Evolutionary conservation across 2,888 invertebrate genomes (phyloP), one percentile per base, ranked within the genome.

Genomic region (Opisthograptis luteolata): DNA sequence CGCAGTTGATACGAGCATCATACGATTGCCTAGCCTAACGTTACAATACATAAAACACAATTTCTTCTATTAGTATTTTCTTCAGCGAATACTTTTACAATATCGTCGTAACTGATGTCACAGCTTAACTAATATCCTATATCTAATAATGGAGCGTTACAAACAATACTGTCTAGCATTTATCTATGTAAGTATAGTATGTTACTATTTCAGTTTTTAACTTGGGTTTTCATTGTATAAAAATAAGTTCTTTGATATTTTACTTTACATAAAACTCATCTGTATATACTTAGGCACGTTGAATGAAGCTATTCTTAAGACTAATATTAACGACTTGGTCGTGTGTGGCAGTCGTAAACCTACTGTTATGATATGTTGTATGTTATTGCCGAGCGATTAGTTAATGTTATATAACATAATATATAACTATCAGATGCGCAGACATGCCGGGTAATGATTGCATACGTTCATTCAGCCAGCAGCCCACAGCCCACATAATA

Each of bases 331-430:
- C 84, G 84, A 83, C 78, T 71, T 71, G 53, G 76, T 80, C 78
- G 76, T 73, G 60, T 68, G 66, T 67, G 62, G 65, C 71, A 73
- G 66, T 64, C 73, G 60, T 75, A 64, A 70, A 70, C 68, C 76
- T 81, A 78, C 68, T 64, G 74, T 73, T 64, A 73, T 85, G 87
- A 88, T 89, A 88, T 88, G 87, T 88, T 77, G 55, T 71, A 42
- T 30, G 39, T 83, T 84, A 85, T 87, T 87, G 86, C 87, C 74
- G 74, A 73, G 72, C 62, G 66, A 64, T 68, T 50, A 53, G 43
- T 55, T 58, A 55, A 64, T 46, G 55, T 66, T 58, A n/a, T n/a
- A n/a, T n/a, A n/a, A n/a, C n/a, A n/a, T n/a, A n/a, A 25, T 17
- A 5, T 17, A 17, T 25, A 25, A 25, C 25, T 61, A 53, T 51